Evolutionary conservation across 2,797 vertebrate genomes (phyloP).

Genomic region (Myiothlypis coronata): DNA sequence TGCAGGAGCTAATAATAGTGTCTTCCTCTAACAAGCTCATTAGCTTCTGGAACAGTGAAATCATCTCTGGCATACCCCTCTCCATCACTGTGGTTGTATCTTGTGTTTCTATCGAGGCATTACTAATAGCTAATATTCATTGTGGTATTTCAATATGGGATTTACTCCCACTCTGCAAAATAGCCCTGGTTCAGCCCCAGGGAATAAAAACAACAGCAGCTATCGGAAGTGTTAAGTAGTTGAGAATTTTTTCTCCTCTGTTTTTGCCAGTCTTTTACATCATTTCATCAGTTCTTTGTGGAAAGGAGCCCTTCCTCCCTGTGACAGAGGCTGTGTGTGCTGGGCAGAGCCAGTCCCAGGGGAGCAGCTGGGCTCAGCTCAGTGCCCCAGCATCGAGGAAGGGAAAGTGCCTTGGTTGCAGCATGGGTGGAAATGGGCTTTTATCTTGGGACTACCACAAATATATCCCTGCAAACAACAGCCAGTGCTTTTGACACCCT

Average conservation of each 20-base stretch:
- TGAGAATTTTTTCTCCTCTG: not conserved
- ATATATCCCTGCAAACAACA: not conserved
- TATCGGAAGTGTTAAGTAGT: not conserved
- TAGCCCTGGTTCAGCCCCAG: not conserved
- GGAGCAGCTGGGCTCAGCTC: not conserved
- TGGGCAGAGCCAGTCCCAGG: not conserved
- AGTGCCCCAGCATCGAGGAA: rapidly evolving
- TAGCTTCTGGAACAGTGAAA: constrained; percentile 16
- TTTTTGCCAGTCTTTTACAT: not conserved
- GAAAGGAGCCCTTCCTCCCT: not conserved
- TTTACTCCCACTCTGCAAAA: constrained; percentile 22
- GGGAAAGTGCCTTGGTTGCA: not conserved
- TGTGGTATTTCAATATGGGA: constrained; percentile 16
- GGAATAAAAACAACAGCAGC: not conserved
- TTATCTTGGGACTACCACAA: not conserved
- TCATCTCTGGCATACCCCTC: constrained; percentile 14
- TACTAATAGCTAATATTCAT: constrained; percentile 17
- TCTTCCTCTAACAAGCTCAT: not conserved
- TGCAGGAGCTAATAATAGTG: constrained; percentile 3
- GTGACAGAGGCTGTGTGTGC: not conserved
- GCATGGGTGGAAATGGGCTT: not conserved
- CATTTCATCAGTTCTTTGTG: not conserved
- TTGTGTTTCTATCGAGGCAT: not conserved
- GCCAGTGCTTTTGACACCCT: not conserved
- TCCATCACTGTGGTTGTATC: constrained; percentile 20